These are phyloP conservation scores for Leptoteleia sp. DNA, from an alignment of 1,140 invertebrate genomes.

Conservation along the genomic window DNA sequence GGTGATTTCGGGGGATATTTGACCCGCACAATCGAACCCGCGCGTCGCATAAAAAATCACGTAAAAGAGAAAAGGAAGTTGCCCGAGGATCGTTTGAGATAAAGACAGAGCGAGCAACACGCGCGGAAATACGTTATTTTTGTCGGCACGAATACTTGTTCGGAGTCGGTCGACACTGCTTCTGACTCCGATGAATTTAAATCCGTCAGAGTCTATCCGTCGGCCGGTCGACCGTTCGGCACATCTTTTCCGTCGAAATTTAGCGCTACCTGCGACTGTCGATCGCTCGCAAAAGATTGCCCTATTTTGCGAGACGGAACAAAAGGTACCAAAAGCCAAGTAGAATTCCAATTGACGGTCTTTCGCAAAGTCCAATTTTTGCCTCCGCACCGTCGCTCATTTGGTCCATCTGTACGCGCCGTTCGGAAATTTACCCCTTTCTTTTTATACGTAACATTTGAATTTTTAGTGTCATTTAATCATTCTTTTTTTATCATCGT, in stretches of 20 bases:
- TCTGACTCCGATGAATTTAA: conserved; percentile 72
- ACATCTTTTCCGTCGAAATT: conserved; percentile 71
- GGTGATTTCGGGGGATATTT: too few relatives aligned
- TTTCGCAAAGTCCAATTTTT: too few relatives aligned
- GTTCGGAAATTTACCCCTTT: too few relatives aligned
- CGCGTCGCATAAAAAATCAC: too few relatives aligned
- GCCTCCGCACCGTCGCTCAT: too few relatives aligned
- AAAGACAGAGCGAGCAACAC: conserved; percentile 66
- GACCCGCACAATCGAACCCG: too few relatives aligned
- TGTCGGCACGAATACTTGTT: conserved; percentile 78
- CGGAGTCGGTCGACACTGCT: conserved; percentile 67
- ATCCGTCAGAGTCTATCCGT: conserved; percentile 69
- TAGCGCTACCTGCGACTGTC: conserved; percentile 56
- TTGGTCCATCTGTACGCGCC: too few relatives aligned
- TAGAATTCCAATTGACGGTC: too few relatives aligned
- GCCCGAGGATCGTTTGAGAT: conserved; percentile 56
- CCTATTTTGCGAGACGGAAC: conserved; percentile 9
- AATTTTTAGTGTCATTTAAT: too few relatives aligned
- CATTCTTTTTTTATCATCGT: too few relatives aligned
- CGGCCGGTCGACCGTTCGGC: conserved; percentile 69
- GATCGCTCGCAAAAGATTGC: conserved; percentile 23
- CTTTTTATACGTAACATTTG: too few relatives aligned
- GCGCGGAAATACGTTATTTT: conserved; percentile 80
- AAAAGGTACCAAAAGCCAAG: conserved; percentile 38
- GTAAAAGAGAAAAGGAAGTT: too few relatives aligned